Conservation (phyloP, 2,797 vertebrate species). For the Hapalemur alaotrensis region DNA sequence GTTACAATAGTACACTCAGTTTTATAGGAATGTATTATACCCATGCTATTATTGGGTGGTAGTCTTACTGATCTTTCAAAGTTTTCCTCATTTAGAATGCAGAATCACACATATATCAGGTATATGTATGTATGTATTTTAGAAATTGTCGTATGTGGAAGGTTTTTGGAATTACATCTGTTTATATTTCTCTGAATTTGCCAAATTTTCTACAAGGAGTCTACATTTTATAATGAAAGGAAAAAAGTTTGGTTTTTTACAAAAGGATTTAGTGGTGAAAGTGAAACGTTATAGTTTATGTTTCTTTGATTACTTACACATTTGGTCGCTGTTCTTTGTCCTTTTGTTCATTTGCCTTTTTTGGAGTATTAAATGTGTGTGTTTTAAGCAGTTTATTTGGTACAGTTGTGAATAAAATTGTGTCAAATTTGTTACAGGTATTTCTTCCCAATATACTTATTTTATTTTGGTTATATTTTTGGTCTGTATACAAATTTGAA, state of each 20-base stretch:
- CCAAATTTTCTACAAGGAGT: neutral
- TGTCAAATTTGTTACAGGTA: neutral
- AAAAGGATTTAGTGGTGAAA: neutral
- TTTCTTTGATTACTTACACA: neutral
- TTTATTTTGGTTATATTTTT: conserved; percentile 33
- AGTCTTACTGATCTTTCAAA: neutral
- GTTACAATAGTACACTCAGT: neutral
- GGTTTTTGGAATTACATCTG: conserved; percentile 5
- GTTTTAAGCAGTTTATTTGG: neutral
- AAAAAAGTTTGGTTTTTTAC: neutral
- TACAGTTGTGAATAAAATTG: neutral
- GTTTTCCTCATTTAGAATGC: neutral
- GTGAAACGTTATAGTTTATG: neutral
- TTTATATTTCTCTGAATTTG: conserved; percentile 12
- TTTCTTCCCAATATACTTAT: neutral
- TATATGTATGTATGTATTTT: neutral
- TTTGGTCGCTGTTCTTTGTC: neutral
- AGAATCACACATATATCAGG: neutral
- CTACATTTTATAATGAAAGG: neutral
- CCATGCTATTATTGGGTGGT: neutral
- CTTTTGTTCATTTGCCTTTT: neutral
- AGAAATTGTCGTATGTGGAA: neutral
- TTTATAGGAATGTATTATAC: neutral
- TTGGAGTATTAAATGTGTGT: neutral
- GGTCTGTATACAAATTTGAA: neutral